Evolutionary conservation across 1,140 invertebrate genomes (phyloP).

Genomic region (Eriocheir sinensis): DNA sequence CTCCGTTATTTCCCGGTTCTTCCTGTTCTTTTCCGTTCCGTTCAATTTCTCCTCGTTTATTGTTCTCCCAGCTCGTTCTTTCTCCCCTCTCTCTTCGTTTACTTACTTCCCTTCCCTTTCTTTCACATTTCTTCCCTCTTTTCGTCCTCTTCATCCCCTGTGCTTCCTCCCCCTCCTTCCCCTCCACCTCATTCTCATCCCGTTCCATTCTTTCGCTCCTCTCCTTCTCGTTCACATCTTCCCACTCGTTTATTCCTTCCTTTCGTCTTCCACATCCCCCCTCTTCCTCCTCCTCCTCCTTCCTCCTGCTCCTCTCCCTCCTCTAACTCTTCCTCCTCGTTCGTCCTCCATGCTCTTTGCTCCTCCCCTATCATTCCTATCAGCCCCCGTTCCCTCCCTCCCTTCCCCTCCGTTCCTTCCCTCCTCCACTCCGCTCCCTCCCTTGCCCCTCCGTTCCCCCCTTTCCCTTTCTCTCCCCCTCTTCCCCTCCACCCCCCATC

Average conservation of each 20-base stretch:
- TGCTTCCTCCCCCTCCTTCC: background rate
- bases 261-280: conserved; percentile 19
- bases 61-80: too few species aligned
- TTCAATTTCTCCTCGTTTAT: too few species aligned
- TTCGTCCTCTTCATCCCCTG: too few species aligned
- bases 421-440: background rate
- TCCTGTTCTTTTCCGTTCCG: too few species aligned
- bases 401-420: background rate
- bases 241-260: conserved; percentile 6
- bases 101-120: background rate
- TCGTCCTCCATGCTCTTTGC: background rate
- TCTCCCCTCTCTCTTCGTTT: background rate
- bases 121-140: too few species aligned
- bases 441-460: background rate
- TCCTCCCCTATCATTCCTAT: background rate
- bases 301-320: background rate
- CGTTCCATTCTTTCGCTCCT: background rate
- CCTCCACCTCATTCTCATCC: background rate
- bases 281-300: background rate
- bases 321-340: background rate
- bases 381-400: background rate
- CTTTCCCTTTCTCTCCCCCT: background rate
- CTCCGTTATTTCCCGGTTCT: too few species aligned
- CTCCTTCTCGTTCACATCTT: background rate
- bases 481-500: conserved; percentile 29